phyloP scores from a whole-genome alignment of 2,888 invertebrate genomes.

The Philopedon plagiatum region DNA sequence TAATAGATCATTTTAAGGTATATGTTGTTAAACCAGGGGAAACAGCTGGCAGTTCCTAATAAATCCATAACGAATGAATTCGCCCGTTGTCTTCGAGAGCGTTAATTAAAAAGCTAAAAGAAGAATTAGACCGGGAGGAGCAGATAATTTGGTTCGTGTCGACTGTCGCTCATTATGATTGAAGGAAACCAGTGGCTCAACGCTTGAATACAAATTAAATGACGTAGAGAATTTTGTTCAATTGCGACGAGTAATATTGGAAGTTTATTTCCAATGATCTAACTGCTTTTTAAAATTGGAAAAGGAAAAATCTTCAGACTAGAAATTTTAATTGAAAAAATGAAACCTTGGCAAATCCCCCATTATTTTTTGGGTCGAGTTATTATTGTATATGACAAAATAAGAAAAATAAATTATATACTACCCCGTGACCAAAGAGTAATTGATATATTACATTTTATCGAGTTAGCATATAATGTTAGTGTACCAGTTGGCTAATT shows the following conservation, averaged over 20 bases:
- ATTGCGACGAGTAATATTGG: not conserved
- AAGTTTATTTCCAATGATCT: not conserved
- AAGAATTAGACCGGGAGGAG: conserved; percentile 13
- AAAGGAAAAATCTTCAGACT: too few relatives aligned
- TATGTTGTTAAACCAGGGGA: not conserved
- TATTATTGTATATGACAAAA: too few relatives aligned
- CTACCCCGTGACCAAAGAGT: too few relatives aligned
- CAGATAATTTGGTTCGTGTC: conserved; percentile 1
- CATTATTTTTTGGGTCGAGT: too few relatives aligned
- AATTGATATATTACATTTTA: too few relatives aligned
- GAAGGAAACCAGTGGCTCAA: not conserved
- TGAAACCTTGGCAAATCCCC: too few relatives aligned
- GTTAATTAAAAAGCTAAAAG: conserved; percentile 25
- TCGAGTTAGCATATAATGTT: too few relatives aligned
- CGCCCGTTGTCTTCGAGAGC: conserved; percentile 20
- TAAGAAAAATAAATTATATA: too few relatives aligned
- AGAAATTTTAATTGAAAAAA: too few relatives aligned
- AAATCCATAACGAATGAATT: conserved; percentile 10
- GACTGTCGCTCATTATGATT: conserved; percentile 2
- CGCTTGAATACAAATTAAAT: not conserved
- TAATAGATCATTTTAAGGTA: not conserved
- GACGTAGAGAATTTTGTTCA: not conserved
- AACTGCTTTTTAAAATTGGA: not conserved
- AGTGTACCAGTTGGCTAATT: too few relatives aligned
- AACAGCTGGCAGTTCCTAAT: conserved; percentile 2